Evolutionary conservation across 2,888 invertebrate genomes (phyloP), one percentile per base, ranked within the genome.

Genomic region (Sipha maydis): DNA sequence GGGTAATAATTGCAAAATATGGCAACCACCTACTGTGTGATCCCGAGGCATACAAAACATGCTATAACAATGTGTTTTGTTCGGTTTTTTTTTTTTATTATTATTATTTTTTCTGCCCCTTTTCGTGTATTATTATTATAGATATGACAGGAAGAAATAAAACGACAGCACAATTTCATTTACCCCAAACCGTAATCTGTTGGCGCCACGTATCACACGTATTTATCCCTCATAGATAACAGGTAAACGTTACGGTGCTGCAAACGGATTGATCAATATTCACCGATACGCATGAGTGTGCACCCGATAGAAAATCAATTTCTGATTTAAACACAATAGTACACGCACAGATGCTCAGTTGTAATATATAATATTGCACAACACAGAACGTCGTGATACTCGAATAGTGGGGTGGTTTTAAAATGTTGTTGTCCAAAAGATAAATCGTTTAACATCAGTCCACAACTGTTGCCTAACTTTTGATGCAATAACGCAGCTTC

Each of bases 1-100:
- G 83, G 34, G 31, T 54, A 56, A 38, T 75, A 83, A 83, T 83
- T 83, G 83, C 83, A 83, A 83, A 83, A 83, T 83, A 75, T 75
- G 19, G 56, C 54, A 28, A 75, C 56, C 75, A 56, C 75, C 83
- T 83, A 75, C 73, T 75, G 75, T 56, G 83, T 28, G 83, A 75
- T 34, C 83, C 56, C 34, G 73, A 48, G 75, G 56, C n/a, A 19
- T n/a, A 56, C 34, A 56, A 75, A 73, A 83, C 83, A 34, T 75
- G 83, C 75, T 73, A 71, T 71, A 77, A 83, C 75, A 69, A 48
- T 31, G 38, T n/a, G 75, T 75, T 83, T 75, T 54, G 83, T 83
- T 83, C 80, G 54, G 25, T 54, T 28, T 48, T 73, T 75, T 73
- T 75, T 75, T 38, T 73, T 34, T 21, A 17, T 73, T 34, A 71